Conservation (phyloP, 2,113 vertebrate genomes). For the Ceyx melanurus region DNA sequence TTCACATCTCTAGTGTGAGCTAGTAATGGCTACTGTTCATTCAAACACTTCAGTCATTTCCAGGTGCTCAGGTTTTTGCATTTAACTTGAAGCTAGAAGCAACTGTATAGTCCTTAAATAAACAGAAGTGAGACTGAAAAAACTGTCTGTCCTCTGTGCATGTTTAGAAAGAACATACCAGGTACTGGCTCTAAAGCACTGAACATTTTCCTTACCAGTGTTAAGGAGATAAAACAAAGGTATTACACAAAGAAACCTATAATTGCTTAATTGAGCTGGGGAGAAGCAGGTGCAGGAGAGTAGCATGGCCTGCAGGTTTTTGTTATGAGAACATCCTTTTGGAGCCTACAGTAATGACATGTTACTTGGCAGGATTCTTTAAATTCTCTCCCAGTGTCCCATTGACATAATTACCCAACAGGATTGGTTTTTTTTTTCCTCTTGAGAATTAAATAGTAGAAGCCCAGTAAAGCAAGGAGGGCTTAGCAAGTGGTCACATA, state of each 20-base stretch:
- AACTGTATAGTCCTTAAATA: background rate
- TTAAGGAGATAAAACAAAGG: background rate
- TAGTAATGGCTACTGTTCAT: background rate
- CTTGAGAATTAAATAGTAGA: slow-evolving; percentile 4
- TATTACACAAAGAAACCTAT: background rate
- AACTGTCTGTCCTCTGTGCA: background rate
- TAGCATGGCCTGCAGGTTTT: slow-evolving; percentile 26
- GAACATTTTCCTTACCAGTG: background rate
- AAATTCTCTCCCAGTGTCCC: slow-evolving; percentile 21
- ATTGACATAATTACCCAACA: background rate
- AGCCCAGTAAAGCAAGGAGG: background rate
- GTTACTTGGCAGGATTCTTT: slow-evolving; percentile 19
- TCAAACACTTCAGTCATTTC: background rate
- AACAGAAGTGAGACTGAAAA: background rate
- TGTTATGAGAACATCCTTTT: slow-evolving; percentile 45
- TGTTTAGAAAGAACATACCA: background rate
- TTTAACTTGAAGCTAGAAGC: background rate
- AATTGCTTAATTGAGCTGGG: background rate
- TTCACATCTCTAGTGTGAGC: background rate
- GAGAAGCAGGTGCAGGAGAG: slow-evolving; percentile 52
- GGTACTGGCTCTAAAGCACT: background rate
- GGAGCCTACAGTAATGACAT: background rate
- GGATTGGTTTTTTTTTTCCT: background rate
- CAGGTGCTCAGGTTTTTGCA: background rate
- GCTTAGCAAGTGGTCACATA: background rate